Conservation (phyloP, 2,888 invertebrate species). For the Polylopha cassiicola region DNA sequence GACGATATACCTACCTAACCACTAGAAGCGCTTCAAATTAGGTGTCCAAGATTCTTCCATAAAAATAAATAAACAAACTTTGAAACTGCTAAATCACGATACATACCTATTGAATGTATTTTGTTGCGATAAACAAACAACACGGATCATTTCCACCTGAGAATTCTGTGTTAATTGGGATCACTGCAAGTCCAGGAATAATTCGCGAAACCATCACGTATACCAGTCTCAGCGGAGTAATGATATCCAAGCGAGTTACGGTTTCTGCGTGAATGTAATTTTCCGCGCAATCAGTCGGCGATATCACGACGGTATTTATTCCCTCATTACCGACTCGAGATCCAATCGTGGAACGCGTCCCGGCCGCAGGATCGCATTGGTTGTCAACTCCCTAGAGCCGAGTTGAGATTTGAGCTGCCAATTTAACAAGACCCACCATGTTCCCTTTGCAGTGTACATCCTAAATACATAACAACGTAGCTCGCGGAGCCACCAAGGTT, state of each 20-base stretch:
- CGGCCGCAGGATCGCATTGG: slow-evolving; percentile 50
- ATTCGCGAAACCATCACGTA: too few relatives aligned
- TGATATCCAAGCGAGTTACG: slow-evolving; percentile 44
- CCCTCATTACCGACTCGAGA: slow-evolving; percentile 55
- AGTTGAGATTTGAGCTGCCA: slow-evolving; percentile 44
- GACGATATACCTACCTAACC: too few relatives aligned
- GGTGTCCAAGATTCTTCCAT: too few relatives aligned
- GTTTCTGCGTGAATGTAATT: slow-evolving; percentile 44
- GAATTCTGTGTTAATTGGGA: too few relatives aligned
- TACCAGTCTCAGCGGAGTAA: slow-evolving; percentile 24
- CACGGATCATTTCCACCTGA: too few relatives aligned
- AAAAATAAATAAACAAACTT: too few relatives aligned
- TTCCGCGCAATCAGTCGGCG: slow-evolving; percentile 48
- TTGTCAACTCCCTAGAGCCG: slow-evolving; percentile 50
- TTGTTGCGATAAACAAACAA: too few relatives aligned
- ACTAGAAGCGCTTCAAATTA: too few relatives aligned
- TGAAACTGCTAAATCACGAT: too few relatives aligned
- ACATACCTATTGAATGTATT: too few relatives aligned
- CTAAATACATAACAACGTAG: background rate
- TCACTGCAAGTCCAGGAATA: too few relatives aligned
- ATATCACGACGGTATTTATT: slow-evolving; percentile 59
- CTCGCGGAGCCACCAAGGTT: slow-evolving; percentile 13
- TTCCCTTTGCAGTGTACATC: background rate
- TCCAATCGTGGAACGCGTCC: slow-evolving; percentile 50
- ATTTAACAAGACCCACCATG: slow-evolving; percentile 29